Percentiles rank a stretch among this genome's conserved stretches.
phyloP scores from a whole-genome alignment of 2,797 vertebrate genomes.

The Champsocephalus esox region DNA sequence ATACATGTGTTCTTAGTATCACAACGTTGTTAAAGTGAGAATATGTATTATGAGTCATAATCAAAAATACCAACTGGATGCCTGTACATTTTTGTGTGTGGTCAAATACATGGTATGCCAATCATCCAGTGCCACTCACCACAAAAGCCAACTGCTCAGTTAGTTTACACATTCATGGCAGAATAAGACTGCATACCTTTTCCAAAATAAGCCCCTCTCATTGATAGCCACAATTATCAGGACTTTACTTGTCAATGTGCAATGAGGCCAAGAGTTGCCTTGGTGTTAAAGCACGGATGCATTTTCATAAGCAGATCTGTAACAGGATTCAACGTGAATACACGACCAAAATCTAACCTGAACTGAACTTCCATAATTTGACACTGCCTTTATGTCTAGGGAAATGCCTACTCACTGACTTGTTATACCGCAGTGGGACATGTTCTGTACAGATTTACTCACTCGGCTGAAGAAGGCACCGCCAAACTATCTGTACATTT shows the following conservation, averaged over 20 bases:
- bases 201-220: slow-evolving; percentile 54
- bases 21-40: not conserved
- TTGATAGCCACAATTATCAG: slow-evolving; percentile 40
- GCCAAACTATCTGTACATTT: not conserved
- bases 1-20: too few species aligned
- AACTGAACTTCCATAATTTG: not conserved
- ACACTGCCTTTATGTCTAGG: not conserved
- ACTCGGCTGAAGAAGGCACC: not conserved
- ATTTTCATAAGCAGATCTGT: not conserved
- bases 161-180: slow-evolving; percentile 45
- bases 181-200: slow-evolving; percentile 42
- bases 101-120: slow-evolving; percentile 25
- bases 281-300: slow-evolving; percentile 21
- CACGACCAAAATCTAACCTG: not conserved
- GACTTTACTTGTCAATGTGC: slow-evolving; percentile 36
- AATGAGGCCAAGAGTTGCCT: slow-evolving; percentile 8
- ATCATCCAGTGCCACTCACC: slow-evolving; percentile 32
- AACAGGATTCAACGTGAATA: not conserved
- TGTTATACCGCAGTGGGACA: not conserved
- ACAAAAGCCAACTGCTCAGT: slow-evolving; percentile 25
- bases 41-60: not conserved
- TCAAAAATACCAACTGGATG: not conserved
- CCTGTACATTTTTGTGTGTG: slow-evolving; percentile 15
- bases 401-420: not conserved
- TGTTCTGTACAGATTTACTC: not conserved